phyloP scores from a whole-genome alignment of 1,140 invertebrate species.

The Proctacanthus coquilletti region DNA sequence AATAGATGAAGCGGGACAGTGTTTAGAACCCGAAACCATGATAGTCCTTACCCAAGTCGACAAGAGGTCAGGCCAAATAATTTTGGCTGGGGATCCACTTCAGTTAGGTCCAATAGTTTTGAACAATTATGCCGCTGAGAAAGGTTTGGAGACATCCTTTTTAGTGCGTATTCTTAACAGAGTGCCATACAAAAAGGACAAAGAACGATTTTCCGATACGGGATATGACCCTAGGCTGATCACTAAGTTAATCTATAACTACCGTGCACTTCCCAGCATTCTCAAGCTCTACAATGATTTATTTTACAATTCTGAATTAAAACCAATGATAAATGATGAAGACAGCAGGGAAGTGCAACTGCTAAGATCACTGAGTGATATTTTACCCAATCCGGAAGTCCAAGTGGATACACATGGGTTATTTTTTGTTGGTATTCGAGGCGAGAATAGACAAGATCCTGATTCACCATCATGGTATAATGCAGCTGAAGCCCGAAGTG shows the following conservation, averaged over 20 bases:
- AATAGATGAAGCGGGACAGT: constrained; percentile 83
- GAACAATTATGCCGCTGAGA: constrained; percentile 42
- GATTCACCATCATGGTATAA: constrained; percentile 87
- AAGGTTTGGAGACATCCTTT: constrained; percentile 53
- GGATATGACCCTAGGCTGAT: constrained; percentile 52
- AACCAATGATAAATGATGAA: constrained; percentile 20
- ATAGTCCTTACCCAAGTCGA: constrained; percentile 45
- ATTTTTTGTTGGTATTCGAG: constrained; percentile 69
- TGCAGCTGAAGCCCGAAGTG: constrained; percentile 60
- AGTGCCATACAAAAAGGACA: constrained; percentile 49
- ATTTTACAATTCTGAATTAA: constrained; percentile 51
- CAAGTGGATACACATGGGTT: constrained; percentile 43
- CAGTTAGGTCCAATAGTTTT: constrained; percentile 76
- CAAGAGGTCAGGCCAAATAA: constrained; percentile 44
- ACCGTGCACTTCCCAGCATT: constrained; percentile 64
- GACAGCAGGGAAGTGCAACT: constrained; percentile 13
- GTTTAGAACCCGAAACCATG: constrained; percentile 76
- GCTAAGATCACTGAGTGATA: constrained; percentile 8
- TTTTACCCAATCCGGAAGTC: constrained; percentile 10
- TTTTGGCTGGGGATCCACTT: constrained; percentile 81
- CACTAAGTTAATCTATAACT: constrained; percentile 58
- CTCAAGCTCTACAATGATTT: constrained; percentile 56
- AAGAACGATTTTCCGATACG: constrained; percentile 27
- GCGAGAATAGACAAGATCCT: constrained; percentile 50
- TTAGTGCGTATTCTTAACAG: constrained; percentile 49